These are phyloP conservation scores for Microtus ochrogaster DNA, from an alignment of 2,113 vertebrate genomes.

Conservation along the genomic window DNA sequence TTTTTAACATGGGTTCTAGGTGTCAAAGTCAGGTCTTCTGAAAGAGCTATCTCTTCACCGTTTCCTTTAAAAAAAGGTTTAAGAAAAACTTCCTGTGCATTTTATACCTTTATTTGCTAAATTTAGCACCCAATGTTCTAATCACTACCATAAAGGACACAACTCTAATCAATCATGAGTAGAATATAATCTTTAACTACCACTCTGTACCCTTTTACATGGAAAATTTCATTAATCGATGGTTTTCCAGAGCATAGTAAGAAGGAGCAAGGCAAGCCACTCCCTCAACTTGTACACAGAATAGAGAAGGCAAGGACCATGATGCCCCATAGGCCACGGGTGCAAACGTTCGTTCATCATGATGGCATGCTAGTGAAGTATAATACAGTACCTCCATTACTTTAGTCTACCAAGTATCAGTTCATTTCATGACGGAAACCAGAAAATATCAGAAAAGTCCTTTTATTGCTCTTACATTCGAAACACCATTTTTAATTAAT, in stretches of 20 bases:
- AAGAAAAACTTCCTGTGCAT: background rate
- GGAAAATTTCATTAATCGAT: constrained; percentile 22
- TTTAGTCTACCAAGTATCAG: constrained; percentile 5
- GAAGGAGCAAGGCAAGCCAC: constrained; percentile 20
- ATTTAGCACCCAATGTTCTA: background rate
- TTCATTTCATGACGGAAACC: background rate
- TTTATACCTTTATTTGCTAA: constrained; percentile 5
- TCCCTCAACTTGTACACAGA: background rate
- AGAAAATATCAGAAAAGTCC: constrained; percentile 42
- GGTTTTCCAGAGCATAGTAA: constrained; percentile 37
- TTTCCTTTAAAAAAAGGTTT: background rate
- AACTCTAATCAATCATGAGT: background rate
- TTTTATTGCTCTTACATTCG: constrained; percentile 21
- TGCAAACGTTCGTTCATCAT: background rate
- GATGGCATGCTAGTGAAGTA: background rate
- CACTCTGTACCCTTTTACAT: constrained; percentile 8
- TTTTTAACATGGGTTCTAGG: background rate
- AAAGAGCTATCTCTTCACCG: background rate
- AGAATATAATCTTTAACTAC: constrained; percentile 46
- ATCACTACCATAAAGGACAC: background rate
- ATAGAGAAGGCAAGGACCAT: constrained; percentile 34
- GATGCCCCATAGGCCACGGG: background rate
- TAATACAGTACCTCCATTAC: background rate
- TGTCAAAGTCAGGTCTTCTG: background rate
- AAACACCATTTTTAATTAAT: constrained; percentile 33